Percentiles rank a stretch among this genome's conserved stretches.
phyloP scores from a whole-genome alignment of 2,797 vertebrate species.

The Periparus ater region DNA sequence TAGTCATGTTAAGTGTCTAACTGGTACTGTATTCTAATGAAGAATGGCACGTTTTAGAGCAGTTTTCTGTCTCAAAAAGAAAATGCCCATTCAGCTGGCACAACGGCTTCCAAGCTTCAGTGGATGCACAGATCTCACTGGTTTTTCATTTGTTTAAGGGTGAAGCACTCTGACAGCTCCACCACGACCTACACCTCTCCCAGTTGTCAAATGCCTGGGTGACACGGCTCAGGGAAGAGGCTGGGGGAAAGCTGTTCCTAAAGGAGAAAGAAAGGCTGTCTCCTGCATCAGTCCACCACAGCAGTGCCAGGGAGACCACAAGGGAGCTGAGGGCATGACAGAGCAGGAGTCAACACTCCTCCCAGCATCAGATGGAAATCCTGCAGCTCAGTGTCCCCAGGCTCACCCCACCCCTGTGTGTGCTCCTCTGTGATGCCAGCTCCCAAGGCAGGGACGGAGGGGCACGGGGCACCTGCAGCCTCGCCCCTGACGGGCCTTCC shows the following conservation, averaged over 20 bases:
- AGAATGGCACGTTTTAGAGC: not conserved
- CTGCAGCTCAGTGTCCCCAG: rapidly evolving
- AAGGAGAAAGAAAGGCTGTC: not conserved
- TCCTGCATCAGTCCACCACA: not conserved
- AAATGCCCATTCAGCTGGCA: not conserved
- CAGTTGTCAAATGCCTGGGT: not conserved
- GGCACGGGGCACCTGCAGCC: not conserved
- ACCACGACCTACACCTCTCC: not conserved
- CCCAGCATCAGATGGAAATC: not conserved
- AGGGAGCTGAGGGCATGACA: not conserved
- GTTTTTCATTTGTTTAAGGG: rapidly evolving
- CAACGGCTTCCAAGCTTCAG: not conserved
- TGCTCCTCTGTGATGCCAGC: rapidly evolving
- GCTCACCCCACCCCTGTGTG: rapidly evolving
- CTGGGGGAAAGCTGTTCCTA: not conserved
- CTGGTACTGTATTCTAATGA: not conserved
- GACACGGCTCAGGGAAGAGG: not conserved
- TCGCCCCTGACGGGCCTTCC: not conserved
- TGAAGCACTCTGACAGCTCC: not conserved
- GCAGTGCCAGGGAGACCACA: not conserved
- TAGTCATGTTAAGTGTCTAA: not conserved
- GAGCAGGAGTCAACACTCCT: not conserved
- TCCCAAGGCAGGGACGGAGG: not conserved
- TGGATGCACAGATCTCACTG: rapidly evolving
- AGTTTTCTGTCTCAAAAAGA: not conserved